Conservation (phyloP, 2,797 vertebrate genomes). For the Furcifer pardalis region DNA sequence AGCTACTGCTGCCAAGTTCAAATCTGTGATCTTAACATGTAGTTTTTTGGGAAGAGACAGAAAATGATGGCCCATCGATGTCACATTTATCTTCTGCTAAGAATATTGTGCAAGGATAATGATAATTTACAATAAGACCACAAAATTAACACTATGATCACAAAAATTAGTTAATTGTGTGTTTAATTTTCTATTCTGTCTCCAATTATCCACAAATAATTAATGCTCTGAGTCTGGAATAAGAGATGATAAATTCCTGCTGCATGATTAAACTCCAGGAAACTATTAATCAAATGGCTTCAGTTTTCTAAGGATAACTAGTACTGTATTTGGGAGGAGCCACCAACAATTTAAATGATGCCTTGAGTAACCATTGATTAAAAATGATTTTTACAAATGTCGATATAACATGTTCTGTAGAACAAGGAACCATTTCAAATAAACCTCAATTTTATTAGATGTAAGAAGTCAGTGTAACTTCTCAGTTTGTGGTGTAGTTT, state of each 20-base stretch:
- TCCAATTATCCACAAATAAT: neutral
- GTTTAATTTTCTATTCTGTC: conserved; percentile 23
- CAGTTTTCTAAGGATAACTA: neutral
- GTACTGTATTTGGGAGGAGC: conserved; percentile 15
- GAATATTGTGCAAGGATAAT: conserved; percentile 27
- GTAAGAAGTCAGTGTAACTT: conserved; percentile 6
- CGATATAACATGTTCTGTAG: conserved; percentile 5
- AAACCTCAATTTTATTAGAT: conserved; percentile 30
- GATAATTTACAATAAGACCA: neutral
- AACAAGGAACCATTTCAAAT: conserved; percentile 11
- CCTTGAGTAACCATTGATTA: conserved; percentile 2
- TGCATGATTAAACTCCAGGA: neutral
- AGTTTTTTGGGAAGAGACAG: conserved; percentile 38
- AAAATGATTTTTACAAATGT: conserved; percentile 40
- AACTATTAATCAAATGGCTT: conserved; percentile 4
- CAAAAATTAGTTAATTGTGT: conserved; percentile 39
- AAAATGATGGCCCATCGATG: conserved; percentile 36
- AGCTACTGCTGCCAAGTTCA: conserved; percentile 30
- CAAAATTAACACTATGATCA: conserved; percentile 32
- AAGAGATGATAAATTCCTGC: neutral
- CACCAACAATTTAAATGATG: neutral
- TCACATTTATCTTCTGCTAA: conserved; percentile 41
- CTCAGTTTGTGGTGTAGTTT: conserved; percentile 13
- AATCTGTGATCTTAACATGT: conserved; percentile 35
- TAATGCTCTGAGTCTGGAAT: neutral